These are phyloP conservation scores for Ophiothrix spiculata DNA, from an alignment of 35 echinoderm and acorn worm species.

Conservation along the genomic window DNA sequence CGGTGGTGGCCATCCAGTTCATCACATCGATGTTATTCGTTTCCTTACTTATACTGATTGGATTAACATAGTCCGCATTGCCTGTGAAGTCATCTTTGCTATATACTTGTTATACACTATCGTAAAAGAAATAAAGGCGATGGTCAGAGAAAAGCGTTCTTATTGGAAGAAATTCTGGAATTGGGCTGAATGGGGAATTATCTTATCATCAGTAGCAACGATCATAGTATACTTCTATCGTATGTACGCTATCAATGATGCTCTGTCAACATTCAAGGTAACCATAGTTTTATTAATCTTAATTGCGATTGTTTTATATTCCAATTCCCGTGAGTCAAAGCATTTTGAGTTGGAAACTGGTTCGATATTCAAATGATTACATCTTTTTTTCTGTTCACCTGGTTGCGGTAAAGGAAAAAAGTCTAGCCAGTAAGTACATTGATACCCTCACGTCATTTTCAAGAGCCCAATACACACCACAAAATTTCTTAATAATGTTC, in stretches of 20 bases:
- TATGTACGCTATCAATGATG: slow-evolving; percentile 41
- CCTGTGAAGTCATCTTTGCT: slow-evolving; percentile 65
- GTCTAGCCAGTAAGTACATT: too few relatives aligned
- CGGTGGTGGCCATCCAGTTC: slow-evolving; percentile 52
- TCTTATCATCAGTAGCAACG: slow-evolving; percentile 53
- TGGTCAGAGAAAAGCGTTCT: slow-evolving; percentile 44
- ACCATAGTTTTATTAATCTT: too few relatives aligned
- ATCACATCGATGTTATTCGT: slow-evolving; percentile 66
- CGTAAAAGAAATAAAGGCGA: slow-evolving; percentile 50
- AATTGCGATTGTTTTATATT: too few relatives aligned
- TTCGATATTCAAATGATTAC: too few relatives aligned
- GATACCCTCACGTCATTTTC: too few relatives aligned
- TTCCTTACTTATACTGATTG: slow-evolving; percentile 50
- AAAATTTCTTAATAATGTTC: too few relatives aligned
- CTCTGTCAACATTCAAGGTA: background rate
- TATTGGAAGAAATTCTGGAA: slow-evolving; percentile 90
- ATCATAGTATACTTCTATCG: slow-evolving; percentile 86
- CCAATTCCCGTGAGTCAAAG: too few relatives aligned
- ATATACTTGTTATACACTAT: slow-evolving; percentile 74
- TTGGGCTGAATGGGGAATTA: slow-evolving; percentile 62
- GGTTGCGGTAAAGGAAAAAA: too few relatives aligned
- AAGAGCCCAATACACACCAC: too few relatives aligned
- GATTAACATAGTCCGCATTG: slow-evolving; percentile 59
- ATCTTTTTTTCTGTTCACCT: too few relatives aligned
- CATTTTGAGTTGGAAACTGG: too few relatives aligned